These are phyloP conservation scores for Spheniscus mendiculus DNA, from an alignment of 2,113 vertebrate genomes.

Conservation along the genomic window DNA sequence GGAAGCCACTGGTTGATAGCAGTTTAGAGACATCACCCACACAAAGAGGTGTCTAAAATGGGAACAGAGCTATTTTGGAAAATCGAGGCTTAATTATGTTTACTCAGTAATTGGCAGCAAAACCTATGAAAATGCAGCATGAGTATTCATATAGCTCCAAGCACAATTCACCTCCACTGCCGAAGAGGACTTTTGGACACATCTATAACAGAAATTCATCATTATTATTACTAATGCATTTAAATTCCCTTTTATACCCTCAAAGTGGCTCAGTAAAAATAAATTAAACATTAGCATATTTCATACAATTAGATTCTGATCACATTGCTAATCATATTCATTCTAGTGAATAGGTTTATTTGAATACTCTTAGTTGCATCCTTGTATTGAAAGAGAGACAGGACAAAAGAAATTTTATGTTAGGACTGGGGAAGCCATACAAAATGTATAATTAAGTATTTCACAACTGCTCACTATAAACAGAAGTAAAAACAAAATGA, in stretches of 20 bases:
- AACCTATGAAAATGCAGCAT: background rate
- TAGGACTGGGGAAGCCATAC: background rate
- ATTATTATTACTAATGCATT: conserved; percentile 2
- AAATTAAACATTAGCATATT: conserved; percentile 25
- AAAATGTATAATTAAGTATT: conserved; percentile 6
- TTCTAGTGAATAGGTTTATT: background rate
- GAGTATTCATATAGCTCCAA: background rate
- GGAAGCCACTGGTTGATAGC: background rate
- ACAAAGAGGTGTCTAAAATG: background rate
- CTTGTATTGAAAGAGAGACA: background rate
- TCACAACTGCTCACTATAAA: background rate
- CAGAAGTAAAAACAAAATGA: background rate
- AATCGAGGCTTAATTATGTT: background rate
- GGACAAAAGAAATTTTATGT: conserved; percentile 12
- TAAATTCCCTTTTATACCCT: background rate
- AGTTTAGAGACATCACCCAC: background rate
- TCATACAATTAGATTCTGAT: conserved; percentile 25
- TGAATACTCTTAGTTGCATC: background rate
- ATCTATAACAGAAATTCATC: background rate
- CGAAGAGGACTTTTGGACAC: background rate
- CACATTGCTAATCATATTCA: conserved; percentile 8
- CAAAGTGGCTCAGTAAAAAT: background rate
- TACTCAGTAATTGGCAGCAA: background rate
- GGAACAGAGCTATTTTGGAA: background rate
- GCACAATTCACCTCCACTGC: background rate